Base-by-base conservation (phyloP, 1,140 invertebrate genomes). In the Hycleus cichorii region DNA sequence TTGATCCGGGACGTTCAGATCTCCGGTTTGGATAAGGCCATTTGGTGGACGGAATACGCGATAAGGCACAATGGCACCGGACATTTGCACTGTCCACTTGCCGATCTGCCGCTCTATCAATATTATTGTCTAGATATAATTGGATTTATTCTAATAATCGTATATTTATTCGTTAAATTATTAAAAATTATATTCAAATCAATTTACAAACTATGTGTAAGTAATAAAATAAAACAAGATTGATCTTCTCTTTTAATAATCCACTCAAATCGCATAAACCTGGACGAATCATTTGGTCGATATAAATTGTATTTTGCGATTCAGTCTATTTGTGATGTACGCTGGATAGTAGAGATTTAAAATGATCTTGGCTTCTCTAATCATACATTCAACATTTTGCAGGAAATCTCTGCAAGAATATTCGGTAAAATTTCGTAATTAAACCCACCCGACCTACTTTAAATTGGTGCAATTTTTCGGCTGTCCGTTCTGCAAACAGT, bases 11-110 rank as follows among this genome's bases (percentile, higher is more conserved):
- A 77, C 57, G 63, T 70, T 57, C 72, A 71, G 40, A 67, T 71
- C 53, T 63, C 66, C 2, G 65, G 70, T 10, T 53, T 76, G 10
- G 71, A 79, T 50, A 71, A 70, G 49, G 75, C 75, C 4, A 68
- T 78, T 51, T 80, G 77, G 75, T 79, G 76, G 77, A 76, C 76
- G 0, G 78, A 80, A 62, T 77, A 77, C 61, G 74, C 78, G 10
- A 65, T 80, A 39, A 63, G 77, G 18, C 68, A 78, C 56, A 73
- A 73, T 60, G 74, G 74, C 8, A 69, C 70, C 2, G 59, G 66
- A 39, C 70, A 75, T 65, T 62, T 76, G 25, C 65, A 65, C 53
- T 70, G 70, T 49, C 63, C 69, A 5, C 65, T 62, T 3, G 49
- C 65, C 3, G 69, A 73, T 39, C 57, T 76, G 40, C 68, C 74